Evolutionary conservation across 2,113 vertebrate genomes (phyloP), one percentile per base, ranked within the genome.

Genomic region (Cinclus cinclus): DNA sequence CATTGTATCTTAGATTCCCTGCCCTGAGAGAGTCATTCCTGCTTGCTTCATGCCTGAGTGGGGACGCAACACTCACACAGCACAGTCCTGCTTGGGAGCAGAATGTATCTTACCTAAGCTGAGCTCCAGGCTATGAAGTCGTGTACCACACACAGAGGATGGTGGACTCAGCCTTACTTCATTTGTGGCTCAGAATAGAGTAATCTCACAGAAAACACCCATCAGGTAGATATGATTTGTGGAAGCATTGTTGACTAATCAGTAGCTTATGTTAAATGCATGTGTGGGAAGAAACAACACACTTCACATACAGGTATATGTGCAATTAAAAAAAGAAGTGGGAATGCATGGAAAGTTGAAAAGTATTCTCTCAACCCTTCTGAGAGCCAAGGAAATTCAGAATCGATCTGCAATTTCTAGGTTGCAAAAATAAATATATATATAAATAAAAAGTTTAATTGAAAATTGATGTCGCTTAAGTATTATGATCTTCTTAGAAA

Each of bases 391-490:
- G 25, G 71, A 84, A 81, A 37, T 50, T 81, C 41, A 82, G 56
- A 89, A 89, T 44, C 4, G 3, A 19, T 75, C n/a, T 78, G 14
- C 28, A 67, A 33, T 84, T 75, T 91, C 55, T 77, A 58, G 60
- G 30, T 69, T 87, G 35, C 46, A 92, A 90, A 96, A 91, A 53
- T 50, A 83, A 93, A 82, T 83, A 41, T 20, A 46, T 21, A 89
- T 82, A 87, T 89, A 89, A 83, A 84, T 89, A 91, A 77, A 84
- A 89, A 15, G 4, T 7, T 93, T 96, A 83, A 76, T 53, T 89
- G 59, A 87, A 96, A 96, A 96, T 64, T 83, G 30, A 3, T 64
- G 52, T 94, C 65, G 89, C 23, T 95, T 93, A 95, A 90, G 42
- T 75, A 65, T 70, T 78, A 42, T 39, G 39, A 90, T 68, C 70